Conservation (phyloP, 2,888 invertebrate species). For the Acronicta alni region DNA sequence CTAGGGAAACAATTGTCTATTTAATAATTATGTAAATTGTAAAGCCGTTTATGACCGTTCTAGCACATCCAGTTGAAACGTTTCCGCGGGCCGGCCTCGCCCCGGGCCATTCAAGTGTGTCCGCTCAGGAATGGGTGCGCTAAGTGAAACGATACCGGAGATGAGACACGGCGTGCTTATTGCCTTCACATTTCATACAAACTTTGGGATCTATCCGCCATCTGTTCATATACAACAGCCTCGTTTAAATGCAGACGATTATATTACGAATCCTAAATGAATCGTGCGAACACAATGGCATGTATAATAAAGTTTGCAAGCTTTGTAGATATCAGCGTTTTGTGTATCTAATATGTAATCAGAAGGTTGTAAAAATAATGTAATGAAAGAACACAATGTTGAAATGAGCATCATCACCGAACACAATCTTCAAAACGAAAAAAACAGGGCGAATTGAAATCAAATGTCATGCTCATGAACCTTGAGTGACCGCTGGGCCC, state of each 20-base stretch:
- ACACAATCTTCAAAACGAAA: slow-evolving; percentile 20
- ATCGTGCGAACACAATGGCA: slow-evolving; percentile 16
- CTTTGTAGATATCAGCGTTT: slow-evolving; percentile 22
- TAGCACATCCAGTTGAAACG: slow-evolving; percentile 51
- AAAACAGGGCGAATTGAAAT: too few species aligned
- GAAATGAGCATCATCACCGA: slow-evolving; percentile 32
- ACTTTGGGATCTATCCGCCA: slow-evolving; percentile 54
- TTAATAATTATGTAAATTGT: slow-evolving; percentile 57
- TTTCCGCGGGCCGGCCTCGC: slow-evolving; percentile 56
- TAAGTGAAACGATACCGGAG: slow-evolving; percentile 82
- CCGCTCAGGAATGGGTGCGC: slow-evolving; percentile 71
- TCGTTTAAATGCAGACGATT: slow-evolving; percentile 6
- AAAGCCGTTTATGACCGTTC: slow-evolving; percentile 53
- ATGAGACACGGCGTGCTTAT: slow-evolving; percentile 69
- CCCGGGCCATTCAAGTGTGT: slow-evolving; percentile 71
- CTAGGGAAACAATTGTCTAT: slow-evolving; percentile 50
- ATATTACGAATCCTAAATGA: background rate
- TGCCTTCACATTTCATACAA: slow-evolving; percentile 67
- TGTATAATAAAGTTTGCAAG: slow-evolving; percentile 1
- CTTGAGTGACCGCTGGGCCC: too few species aligned
- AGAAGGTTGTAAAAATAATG: slow-evolving; percentile 23
- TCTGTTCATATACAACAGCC: slow-evolving; percentile 31
- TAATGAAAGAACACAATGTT: slow-evolving; percentile 35
- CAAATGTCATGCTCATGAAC: too few species aligned
- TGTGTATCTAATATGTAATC: slow-evolving; percentile 13